phyloP scores from a whole-genome alignment of 2,888 invertebrate genomes.

The Apantesis nais region DNA sequence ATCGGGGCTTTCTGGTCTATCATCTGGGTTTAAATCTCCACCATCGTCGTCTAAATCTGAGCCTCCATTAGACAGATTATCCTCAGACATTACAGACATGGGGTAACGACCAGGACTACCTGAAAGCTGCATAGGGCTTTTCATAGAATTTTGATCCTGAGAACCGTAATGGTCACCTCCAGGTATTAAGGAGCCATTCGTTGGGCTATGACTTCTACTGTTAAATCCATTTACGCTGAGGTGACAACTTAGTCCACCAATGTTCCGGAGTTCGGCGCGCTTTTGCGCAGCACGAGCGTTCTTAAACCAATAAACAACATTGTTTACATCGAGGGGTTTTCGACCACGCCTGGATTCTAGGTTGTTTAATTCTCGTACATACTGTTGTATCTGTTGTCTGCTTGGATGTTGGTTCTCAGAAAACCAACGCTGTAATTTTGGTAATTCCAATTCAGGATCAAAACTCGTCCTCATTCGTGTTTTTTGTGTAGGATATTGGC shows the following conservation, averaged over 20 bases:
- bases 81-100: slow-evolving; percentile 88
- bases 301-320: slow-evolving; percentile 99
- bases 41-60: slow-evolving; percentile 90
- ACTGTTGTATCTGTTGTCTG: slow-evolving; percentile 97
- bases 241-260: slow-evolving; percentile 86
- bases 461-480: slow-evolving; percentile 98
- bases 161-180: slow-evolving; percentile 86
- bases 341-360: slow-evolving; percentile 96
- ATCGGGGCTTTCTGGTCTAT: slow-evolving; percentile 88
- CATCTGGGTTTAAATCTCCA: slow-evolving; percentile 80
- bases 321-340: slow-evolving; percentile 97
- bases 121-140: slow-evolving; percentile 86
- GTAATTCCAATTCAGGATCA: slow-evolving; percentile 98
- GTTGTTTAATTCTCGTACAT: slow-evolving; percentile 96
- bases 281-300: slow-evolving; percentile 98
- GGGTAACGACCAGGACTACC: slow-evolving; percentile 85
- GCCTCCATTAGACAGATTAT: slow-evolving; percentile 87
- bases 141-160: slow-evolving; percentile 86
- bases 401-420: slow-evolving; percentile 98
- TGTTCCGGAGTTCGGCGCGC: slow-evolving; percentile 92
- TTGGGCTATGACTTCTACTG: slow-evolving; percentile 87
- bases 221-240: slow-evolving; percentile 88
- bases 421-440: slow-evolving; percentile 98
- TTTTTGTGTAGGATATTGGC: slow-evolving; percentile 92
- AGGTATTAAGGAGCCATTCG: slow-evolving; percentile 87